These are phyloP conservation scores for Ypsolopha scabrella DNA, from an alignment of 2,888 invertebrate genomes.

Conservation along the genomic window DNA sequence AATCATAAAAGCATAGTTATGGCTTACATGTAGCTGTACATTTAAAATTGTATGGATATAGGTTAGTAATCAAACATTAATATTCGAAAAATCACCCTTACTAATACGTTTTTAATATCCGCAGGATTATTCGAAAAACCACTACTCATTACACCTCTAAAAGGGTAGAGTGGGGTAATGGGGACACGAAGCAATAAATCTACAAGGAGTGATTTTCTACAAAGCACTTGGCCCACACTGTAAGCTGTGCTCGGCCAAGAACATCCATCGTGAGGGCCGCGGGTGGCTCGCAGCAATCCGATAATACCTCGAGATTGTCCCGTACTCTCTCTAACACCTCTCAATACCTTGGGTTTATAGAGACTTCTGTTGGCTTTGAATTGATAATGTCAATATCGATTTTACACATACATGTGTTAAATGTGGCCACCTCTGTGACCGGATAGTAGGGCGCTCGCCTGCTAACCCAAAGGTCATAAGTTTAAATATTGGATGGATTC, in stretches of 20 bases:
- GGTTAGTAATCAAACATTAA: too few species aligned
- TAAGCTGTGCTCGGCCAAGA: conserved; percentile 57
- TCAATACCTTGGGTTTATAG: conserved; percentile 19
- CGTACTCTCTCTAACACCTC: conserved; percentile 63
- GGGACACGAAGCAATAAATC: conserved; percentile 61
- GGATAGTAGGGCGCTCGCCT: too few species aligned
- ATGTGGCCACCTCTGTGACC: not conserved
- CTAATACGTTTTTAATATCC: too few species aligned
- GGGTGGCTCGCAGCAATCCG: conserved; percentile 50
- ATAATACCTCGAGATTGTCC: conserved; percentile 66
- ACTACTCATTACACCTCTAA: too few species aligned
- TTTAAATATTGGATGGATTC: too few species aligned
- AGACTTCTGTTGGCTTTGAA: conserved; percentile 23
- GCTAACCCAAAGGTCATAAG: too few species aligned
- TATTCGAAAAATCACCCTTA: too few species aligned
- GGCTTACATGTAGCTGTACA: too few species aligned
- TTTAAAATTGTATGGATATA: too few species aligned
- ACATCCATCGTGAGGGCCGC: conserved; percentile 56
- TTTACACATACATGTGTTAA: conserved; percentile 3
- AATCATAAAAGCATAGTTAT: too few species aligned
- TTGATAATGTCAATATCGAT: conserved; percentile 19
- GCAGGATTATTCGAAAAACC: too few species aligned
- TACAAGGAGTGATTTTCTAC: conserved; percentile 64
- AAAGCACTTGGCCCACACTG: conserved; percentile 60
- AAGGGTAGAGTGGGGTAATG: conserved; percentile 38